Evolutionary conservation across 2,797 vertebrate species (phyloP).

Genomic region (Echiichthys vipera): DNA sequence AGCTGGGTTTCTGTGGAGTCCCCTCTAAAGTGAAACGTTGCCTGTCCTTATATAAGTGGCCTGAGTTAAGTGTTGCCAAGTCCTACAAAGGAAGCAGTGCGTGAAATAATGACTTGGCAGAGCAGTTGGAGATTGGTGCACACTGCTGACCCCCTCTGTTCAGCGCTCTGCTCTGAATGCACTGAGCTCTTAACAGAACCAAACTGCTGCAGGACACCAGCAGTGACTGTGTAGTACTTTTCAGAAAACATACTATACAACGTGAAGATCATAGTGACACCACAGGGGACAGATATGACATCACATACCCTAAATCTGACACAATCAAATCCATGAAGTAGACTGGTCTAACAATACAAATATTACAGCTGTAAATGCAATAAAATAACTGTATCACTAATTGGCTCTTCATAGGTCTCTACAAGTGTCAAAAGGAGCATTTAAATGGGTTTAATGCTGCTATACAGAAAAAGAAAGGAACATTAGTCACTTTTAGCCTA

Average conservation of each 20-base stretch:
- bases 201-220: not conserved
- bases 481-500: not conserved
- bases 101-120: constrained; percentile 64
- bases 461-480: not conserved
- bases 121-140: constrained; percentile 18
- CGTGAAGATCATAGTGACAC: not conserved
- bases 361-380: not conserved
- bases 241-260: not conserved
- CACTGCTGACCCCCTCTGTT: constrained; percentile 51
- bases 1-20: not conserved
- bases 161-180: not conserved
- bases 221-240: not conserved
- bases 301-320: not conserved
- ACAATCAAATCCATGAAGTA: not conserved
- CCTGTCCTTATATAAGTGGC: constrained; percentile 53
- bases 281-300: not conserved
- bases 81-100: constrained; percentile 65
- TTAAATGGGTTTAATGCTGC: not conserved
- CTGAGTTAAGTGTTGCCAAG: constrained; percentile 43
- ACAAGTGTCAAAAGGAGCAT: not conserved
- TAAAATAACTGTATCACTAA: not conserved
- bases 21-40: constrained; percentile 1
- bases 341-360: not conserved
- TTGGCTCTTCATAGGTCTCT: not conserved
- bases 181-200: not conserved